phyloP scores from a whole-genome alignment of 2,797 vertebrate species.

The Sebastes melanostomus region DNA sequence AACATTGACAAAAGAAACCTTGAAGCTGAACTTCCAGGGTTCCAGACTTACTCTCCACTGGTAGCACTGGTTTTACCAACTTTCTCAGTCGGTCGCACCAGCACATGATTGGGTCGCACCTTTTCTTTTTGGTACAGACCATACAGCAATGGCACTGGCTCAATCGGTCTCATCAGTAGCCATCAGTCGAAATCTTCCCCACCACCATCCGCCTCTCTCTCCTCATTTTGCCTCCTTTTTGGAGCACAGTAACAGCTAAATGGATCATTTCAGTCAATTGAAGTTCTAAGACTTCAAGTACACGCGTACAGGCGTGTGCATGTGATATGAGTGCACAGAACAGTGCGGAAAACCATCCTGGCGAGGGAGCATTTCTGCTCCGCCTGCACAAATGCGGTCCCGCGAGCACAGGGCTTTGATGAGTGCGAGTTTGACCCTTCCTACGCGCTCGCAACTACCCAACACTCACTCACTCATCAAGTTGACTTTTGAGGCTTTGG shows the following conservation, averaged over 20 bases:
- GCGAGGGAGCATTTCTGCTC: too few relatives aligned
- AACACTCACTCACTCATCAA: not conserved
- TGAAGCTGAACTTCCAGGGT: not conserved
- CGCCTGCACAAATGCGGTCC: too few relatives aligned
- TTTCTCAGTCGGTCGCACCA: not conserved
- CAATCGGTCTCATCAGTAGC: not conserved
- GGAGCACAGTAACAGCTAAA: too few relatives aligned
- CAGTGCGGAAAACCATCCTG: rapidly evolving
- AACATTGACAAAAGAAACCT: not conserved
- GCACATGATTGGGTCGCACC: not conserved
- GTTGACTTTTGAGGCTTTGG: not conserved
- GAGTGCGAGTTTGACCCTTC: not conserved
- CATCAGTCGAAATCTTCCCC: not conserved
- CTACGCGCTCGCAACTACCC: not conserved
- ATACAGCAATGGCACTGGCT: not conserved
- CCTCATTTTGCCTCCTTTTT: not conserved
- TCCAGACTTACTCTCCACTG: not conserved
- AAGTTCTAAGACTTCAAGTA: rapidly evolving
- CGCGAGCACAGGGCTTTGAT: not conserved
- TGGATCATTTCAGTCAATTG: too few relatives aligned
- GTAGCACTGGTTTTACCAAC: not conserved
- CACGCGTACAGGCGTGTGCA: too few relatives aligned
- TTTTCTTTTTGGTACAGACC: not conserved
- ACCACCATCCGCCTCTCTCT: not conserved
- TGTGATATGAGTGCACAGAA: too few relatives aligned